Evolutionary conservation across 2,113 vertebrate genomes (phyloP).

Genomic region (Phrynosoma platyrhinos): DNA sequence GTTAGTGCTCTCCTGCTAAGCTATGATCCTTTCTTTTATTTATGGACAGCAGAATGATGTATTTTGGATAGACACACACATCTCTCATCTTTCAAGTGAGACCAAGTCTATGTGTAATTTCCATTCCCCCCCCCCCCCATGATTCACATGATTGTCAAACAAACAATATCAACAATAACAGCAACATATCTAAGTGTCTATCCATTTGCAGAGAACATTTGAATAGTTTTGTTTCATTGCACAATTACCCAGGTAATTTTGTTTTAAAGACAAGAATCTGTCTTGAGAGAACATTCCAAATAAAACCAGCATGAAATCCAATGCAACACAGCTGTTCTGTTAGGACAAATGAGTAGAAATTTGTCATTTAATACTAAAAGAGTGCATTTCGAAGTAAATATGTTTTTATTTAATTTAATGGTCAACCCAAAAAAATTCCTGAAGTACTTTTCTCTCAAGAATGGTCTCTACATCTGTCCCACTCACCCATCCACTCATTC

Average conservation of each 20-base stretch:
- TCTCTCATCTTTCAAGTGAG: slow-evolving; percentile 2
- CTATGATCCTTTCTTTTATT: slow-evolving; percentile 15
- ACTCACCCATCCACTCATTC: neutral
- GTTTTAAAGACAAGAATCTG: neutral
- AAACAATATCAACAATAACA: neutral
- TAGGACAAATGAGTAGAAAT: slow-evolving; percentile 36
- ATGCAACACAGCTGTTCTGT: neutral
- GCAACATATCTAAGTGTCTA: neutral
- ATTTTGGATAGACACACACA: slow-evolving; percentile 20
- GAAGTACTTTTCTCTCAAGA: neutral
- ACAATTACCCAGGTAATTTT: slow-evolving; percentile 15
- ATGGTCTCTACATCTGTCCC: neutral
- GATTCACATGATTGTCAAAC: neutral
- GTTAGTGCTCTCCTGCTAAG: neutral
- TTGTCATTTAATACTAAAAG: slow-evolving; percentile 15
- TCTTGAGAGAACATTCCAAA: slow-evolving; percentile 7
- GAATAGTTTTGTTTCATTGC: neutral
- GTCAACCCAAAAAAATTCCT: slow-evolving; percentile 15
- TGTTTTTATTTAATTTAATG: slow-evolving; percentile 8
- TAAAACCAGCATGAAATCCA: slow-evolving; percentile 14
- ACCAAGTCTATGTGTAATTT: neutral
- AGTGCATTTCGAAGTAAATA: slow-evolving; percentile 23
- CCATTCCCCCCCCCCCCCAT: slow-evolving; percentile 6
- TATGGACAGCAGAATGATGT: slow-evolving; percentile 37
- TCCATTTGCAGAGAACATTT: fast-evolving